Evolutionary conservation across 2,113 vertebrate genomes (phyloP), one percentile per base, ranked within the genome.

Genomic region (Lichenostomus cassidix): DNA sequence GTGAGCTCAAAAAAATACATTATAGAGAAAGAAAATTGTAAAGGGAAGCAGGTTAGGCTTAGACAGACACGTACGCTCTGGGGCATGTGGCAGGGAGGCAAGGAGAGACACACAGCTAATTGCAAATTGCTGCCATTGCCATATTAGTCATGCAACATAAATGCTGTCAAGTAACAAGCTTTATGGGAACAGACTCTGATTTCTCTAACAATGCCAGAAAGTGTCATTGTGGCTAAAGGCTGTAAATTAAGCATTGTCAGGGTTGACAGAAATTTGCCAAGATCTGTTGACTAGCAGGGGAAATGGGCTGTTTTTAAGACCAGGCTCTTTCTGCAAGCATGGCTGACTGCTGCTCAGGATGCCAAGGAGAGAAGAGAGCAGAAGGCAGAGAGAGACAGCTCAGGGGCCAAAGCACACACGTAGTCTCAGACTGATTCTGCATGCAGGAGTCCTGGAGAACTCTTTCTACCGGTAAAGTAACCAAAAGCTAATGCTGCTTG

Each of bases 101-200:
- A 89, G 58, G 82, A 94, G 53, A 94, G 56, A 58, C 47, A 55
- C 47, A 59, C 33, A 68, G 73, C 65, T 86, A 90, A 96, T 78
- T 89, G 83, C 77, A 90, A 90, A 83, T 88, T 78, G 56, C 92
- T 93, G 73, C 83, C 64, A 84, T 37, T 78, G 62, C 90, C 56
- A 11, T 53, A 75, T 90, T 95, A 95, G 73, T 96, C 86, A 94
- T 73, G 95, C 83, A 90, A 93, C 88, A 89, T 89, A 89, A 96
- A 96, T 58, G 41, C 69, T 84, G 79, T 96, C 90, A 93, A 92
- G 68, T 79, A 83, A 71, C 49, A 58, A 78, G 76, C 85, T 84
- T 78, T 89, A 94, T 93, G 80, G 76, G 86, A 95, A 96, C 80
- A 92, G 80, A 56, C 65, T 79, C 87, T 14, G 53, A 90, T 87